Evolutionary conservation across 92 coral and sea anemone species (phyloP).

Genomic region (Anthopleura xanthogrammica): DNA sequence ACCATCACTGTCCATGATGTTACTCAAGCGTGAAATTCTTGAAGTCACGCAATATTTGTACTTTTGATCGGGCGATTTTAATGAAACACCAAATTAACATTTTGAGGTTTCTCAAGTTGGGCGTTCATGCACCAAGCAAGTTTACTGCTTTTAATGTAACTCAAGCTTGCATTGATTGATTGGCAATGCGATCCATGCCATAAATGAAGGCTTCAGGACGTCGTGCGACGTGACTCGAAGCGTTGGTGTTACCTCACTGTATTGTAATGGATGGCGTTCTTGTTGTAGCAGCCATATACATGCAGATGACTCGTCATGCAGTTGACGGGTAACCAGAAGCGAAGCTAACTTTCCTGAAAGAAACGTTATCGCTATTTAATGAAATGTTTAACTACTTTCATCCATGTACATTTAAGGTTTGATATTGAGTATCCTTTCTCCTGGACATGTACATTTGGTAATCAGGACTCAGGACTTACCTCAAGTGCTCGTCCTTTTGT

Average conservation of each 20-base stretch:
- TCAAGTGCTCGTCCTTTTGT: conserved; percentile 82
- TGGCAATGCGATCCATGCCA: neutral
- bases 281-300: too few relatives aligned
- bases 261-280: neutral
- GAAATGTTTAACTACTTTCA: neutral
- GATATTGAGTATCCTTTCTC: neutral
- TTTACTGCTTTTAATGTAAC: neutral
- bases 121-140: neutral
- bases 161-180: neutral
- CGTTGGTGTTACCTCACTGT: neutral
- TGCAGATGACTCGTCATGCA: neutral
- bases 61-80: neutral
- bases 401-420: neutral
- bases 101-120: too few relatives aligned
- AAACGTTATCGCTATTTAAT: neutral
- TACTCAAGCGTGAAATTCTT: too few relatives aligned
- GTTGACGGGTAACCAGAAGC: neutral
- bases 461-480: conserved; percentile 26
- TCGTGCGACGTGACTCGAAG: neutral
- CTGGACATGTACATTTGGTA: neutral
- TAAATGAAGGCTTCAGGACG: neutral
- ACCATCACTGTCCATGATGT: too few relatives aligned
- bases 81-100: neutral
- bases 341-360: neutral
- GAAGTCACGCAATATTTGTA: neutral